phyloP scores from a whole-genome alignment of 2,113 vertebrate species.

The rabbit (Oryctolagus cuniculus) region DNA sequence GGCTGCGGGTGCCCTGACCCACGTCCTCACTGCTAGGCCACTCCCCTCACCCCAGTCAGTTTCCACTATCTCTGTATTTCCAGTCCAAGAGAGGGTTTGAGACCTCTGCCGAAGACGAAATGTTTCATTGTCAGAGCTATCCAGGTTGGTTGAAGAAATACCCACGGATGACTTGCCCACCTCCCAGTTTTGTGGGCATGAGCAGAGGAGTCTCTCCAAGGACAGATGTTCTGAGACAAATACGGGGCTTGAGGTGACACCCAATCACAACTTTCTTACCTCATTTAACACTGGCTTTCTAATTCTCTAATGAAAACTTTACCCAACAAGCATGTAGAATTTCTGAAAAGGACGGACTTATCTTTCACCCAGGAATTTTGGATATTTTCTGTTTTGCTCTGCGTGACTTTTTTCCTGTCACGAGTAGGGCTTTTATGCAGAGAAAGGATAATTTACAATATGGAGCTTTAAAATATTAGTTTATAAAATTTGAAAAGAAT shows the following conservation, averaged over 20 bases:
- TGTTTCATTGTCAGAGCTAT: background rate
- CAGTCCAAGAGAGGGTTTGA: background rate
- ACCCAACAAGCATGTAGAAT: background rate
- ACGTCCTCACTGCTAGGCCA: too few species aligned
- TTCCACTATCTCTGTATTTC: constrained; percentile 10
- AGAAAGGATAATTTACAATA: constrained; percentile 24
- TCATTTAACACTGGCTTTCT: background rate
- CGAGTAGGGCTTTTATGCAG: background rate
- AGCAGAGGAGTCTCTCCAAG: background rate
- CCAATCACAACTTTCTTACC: background rate
- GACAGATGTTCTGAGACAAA: background rate
- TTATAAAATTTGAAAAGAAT: constrained; percentile 19
- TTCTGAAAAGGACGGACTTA: background rate
- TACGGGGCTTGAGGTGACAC: background rate
- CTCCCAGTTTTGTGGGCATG: background rate
- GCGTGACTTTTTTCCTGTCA: background rate
- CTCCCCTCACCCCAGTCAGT: too few species aligned
- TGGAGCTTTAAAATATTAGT: constrained; percentile 47
- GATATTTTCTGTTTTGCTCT: background rate
- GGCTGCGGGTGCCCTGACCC: too few species aligned
- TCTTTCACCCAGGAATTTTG: constrained; percentile 35
- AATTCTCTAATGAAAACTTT: background rate
- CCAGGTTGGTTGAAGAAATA: background rate
- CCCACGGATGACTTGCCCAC: background rate
- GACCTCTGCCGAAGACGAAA: background rate